Evolutionary conservation across 92 coral and sea anemone species (phyloP).

Genomic region (Heteractis magnifica): DNA sequence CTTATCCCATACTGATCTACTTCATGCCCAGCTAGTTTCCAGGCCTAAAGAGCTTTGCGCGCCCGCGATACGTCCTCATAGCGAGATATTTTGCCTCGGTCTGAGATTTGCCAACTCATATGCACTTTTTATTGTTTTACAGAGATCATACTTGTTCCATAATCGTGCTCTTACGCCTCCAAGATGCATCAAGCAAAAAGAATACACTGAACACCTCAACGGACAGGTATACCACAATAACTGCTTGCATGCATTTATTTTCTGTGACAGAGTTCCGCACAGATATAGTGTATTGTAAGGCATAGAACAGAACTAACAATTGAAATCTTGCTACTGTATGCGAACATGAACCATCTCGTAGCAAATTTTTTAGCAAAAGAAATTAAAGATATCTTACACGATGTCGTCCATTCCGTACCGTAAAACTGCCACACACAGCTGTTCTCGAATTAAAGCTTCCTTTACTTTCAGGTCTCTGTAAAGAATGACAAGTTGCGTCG

Average conservation of each 20-base stretch:
- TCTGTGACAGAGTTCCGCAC: too few species aligned
- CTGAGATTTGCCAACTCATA: not conserved
- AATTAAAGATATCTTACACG: too few species aligned
- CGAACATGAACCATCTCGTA: too few species aligned
- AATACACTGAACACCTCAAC: slow-evolving; percentile 66
- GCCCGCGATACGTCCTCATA: too few species aligned
- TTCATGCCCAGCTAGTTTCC: not conserved
- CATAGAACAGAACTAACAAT: too few species aligned
- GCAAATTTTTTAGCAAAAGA: too few species aligned
- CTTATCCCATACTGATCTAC: not conserved
- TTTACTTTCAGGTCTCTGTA: slow-evolving; percentile 58
- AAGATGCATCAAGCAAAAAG: slow-evolving; percentile 71
- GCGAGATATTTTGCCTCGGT: not conserved
- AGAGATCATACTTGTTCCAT: slow-evolving; percentile 96
- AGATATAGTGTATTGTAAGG: too few species aligned
- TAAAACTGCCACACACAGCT: not conserved
- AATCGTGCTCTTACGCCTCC: slow-evolving; percentile 97
- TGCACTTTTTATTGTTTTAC: slow-evolving; percentile 20
- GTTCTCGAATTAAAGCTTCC: not conserved
- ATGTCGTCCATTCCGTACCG: too few species aligned
- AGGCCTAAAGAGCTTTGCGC: not conserved
- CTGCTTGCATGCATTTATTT: not conserved
- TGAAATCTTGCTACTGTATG: too few species aligned
- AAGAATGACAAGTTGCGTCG: slow-evolving; percentile 61
- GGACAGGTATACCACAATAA: slow-evolving; percentile 62